Evolutionary conservation across 2,113 vertebrate genomes (phyloP), one percentile per base, ranked within the genome.

Genomic region (Panurus biarmicus): DNA sequence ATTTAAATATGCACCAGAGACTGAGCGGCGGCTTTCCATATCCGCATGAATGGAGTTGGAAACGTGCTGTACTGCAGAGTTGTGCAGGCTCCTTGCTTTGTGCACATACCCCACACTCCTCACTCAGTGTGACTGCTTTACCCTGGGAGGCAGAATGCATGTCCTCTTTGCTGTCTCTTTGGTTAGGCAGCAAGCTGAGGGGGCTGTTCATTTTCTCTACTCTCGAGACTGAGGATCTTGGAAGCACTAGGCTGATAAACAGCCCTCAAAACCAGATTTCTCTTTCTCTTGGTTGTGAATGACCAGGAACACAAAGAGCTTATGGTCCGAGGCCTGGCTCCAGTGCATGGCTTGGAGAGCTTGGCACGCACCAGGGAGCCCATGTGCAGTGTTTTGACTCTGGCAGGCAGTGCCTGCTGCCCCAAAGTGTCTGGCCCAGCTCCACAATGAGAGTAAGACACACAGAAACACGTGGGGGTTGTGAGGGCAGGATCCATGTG

Each of bases 1-100:
- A 8, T 56, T 95, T 97, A 95, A 96, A 76, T 92, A 85, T 87
- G 87, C 72, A 89, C 76, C 91, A 94, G 90, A 84, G 94, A 85
- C 82, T 22, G 47, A 90, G 85, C 6, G 7, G 89, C 17, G 0
- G 84, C 95, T 89, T 81, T 91, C 80, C 31, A 1, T 19, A 14
- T 79, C 93, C 44, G 13, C 5, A 10, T 86, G 76, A 87, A 92
- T 85, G 91, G 86, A 78, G 93, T 8, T 31, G 22, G 29, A 16
- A 90, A 33, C 0, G 1, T 44, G 9, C 16, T 69, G 67, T 74
- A 23, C 74, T 58, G 79, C 70, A 11, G 88, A 75, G 78, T 70
- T 15, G 51, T 3, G 36, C 69, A 31, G 72, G 23, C 64, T 88
- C 66, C 58, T 33, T 47, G 35, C 47, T 65, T 72, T 76, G n/a